Evolutionary conservation across 2,113 vertebrate species (phyloP).

Genomic region (Calyptomena viridis): DNA sequence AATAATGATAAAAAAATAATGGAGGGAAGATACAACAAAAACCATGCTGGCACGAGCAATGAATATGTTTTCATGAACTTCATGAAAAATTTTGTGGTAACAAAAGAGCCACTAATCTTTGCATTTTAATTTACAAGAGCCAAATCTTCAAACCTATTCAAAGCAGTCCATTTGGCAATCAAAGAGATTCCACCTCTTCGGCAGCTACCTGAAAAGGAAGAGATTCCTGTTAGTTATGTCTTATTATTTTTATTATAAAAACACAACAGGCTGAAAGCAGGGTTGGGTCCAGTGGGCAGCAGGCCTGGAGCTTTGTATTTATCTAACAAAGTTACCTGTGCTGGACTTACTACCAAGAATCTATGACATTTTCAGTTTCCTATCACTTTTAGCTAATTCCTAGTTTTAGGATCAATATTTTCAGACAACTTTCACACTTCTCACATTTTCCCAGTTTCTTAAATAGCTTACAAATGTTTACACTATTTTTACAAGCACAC

Average conservation of each 20-base stretch:
- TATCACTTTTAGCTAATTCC: background rate
- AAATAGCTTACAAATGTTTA: background rate
- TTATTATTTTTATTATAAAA: background rate
- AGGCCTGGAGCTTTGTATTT: background rate
- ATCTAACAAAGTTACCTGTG: background rate
- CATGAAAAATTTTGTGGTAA: slow-evolving; percentile 45
- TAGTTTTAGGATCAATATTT: background rate
- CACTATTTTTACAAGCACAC: background rate
- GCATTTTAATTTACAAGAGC: slow-evolving; percentile 62
- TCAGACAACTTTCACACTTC: background rate
- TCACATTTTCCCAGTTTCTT: background rate
- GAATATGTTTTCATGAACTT: slow-evolving; percentile 57
- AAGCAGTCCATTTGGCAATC: slow-evolving; percentile 35
- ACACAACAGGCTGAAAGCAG: background rate
- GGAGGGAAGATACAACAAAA: slow-evolving; percentile 60
- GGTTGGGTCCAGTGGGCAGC: background rate
- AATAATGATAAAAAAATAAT: slow-evolving; percentile 62
- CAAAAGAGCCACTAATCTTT: slow-evolving; percentile 62
- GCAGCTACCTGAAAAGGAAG: slow-evolving; percentile 68
- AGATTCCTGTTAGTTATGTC: background rate
- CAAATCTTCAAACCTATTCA: slow-evolving; percentile 77
- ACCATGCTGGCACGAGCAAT: slow-evolving; percentile 21
- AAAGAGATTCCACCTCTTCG: background rate
- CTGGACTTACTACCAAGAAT: background rate
- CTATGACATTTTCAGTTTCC: background rate